These are phyloP conservation scores for Harpagoxenus sublaevis DNA, from an alignment of 2,888 invertebrate genomes.

Conservation along the genomic window DNA sequence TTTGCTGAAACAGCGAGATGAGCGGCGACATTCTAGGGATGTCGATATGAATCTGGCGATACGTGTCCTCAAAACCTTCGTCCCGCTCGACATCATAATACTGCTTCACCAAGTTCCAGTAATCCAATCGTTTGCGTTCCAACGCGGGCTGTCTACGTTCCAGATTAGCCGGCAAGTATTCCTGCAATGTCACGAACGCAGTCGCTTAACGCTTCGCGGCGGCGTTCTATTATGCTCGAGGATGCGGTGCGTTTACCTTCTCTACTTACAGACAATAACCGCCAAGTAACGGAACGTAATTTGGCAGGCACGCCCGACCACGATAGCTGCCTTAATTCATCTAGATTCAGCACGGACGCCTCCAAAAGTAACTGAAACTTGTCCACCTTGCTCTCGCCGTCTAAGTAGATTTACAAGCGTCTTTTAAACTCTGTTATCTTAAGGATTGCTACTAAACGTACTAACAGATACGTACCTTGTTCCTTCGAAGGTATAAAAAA, in stretches of 20 bases:
- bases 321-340: conserved; percentile 95
- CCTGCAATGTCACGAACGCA: conserved; percentile 87
- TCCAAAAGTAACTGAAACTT: conserved; percentile 94
- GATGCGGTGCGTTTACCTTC: conserved; percentile 66
- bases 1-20: conserved; percentile 98
- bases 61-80: conserved; percentile 96
- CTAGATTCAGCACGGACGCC: conserved; percentile 92
- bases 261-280: conserved; percentile 89
- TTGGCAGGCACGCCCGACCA: conserved; percentile 99
- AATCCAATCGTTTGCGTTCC: conserved; percentile 97
- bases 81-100: conserved; percentile 98
- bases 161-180: conserved; percentile 97
- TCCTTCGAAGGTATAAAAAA: conserved; percentile 85
- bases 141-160: conserved; percentile 96
- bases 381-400: conserved; percentile 93
- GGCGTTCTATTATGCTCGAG: conserved; percentile 68
- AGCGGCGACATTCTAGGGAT: conserved; percentile 98
- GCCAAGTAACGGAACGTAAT: conserved; percentile 91
- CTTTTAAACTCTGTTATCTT: neutral
- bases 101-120: conserved; percentile 97
- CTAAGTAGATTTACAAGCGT: conserved; percentile 66
- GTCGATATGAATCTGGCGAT: conserved; percentile 97
- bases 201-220: neutral
- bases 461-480: conserved; percentile 77
- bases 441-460: neutral